Percentiles rank a stretch among this genome's conserved stretches.
phyloP scores from a whole-genome alignment of 2,113 vertebrate species.

The Neoarius graeffei region DNA sequence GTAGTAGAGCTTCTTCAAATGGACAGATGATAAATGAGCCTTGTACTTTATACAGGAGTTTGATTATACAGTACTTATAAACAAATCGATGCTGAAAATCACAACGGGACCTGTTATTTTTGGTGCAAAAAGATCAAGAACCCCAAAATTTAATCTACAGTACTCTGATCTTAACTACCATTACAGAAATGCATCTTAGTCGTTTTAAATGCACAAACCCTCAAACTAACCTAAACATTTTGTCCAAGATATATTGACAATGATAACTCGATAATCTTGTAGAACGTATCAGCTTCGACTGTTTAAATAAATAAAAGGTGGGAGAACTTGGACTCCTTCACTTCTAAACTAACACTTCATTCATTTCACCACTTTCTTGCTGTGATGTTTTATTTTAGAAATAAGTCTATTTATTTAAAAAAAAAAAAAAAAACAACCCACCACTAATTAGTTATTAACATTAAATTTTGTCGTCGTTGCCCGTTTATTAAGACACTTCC shows the following conservation, averaged over 20 bases:
- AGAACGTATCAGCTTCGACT: background rate
- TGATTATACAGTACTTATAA: background rate
- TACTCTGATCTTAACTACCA: background rate
- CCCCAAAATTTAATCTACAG: background rate
- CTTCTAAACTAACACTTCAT: background rate
- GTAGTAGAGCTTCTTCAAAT: too few relatives aligned
- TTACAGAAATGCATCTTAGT: background rate
- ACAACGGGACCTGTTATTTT: background rate
- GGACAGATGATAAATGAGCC: background rate
- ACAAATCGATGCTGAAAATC: background rate
- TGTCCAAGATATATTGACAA: too few relatives aligned
- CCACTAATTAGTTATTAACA: background rate
- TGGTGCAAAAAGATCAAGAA: background rate
- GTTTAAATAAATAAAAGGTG: background rate
- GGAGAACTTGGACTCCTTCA: background rate
- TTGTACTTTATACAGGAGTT: background rate
- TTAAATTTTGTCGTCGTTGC: background rate
- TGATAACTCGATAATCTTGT: background rate
- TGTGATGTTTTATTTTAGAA: background rate
- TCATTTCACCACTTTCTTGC: background rate
- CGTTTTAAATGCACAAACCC: background rate
- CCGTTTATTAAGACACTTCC: background rate
- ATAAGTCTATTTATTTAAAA: background rate
- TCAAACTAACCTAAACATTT: background rate
- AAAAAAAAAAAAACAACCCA: background rate